phyloP scores from a whole-genome alignment of 2,113 vertebrate genomes.

The Periophthalmus modestus region DNA sequence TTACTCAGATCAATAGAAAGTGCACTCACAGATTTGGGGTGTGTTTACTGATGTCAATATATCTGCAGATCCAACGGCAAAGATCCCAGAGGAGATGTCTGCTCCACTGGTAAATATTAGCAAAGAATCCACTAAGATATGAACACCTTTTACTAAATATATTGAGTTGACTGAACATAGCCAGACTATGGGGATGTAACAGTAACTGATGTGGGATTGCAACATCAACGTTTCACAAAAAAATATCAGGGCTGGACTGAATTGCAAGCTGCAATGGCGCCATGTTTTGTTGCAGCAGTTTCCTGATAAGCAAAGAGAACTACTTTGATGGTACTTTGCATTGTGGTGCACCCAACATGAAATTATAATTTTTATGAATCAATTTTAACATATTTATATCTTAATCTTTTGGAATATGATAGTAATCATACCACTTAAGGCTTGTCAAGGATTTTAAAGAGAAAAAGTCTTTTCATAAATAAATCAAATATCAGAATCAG shows the following conservation, averaged over 20 bases:
- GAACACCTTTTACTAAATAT: neutral
- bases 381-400: no score
- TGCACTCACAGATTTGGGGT: neutral
- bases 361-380: no score
- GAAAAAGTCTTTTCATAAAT: no score
- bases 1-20: neutral
- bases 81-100: neutral
- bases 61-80: neutral
- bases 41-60: slow-evolving; percentile 1
- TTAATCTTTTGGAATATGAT: no score
- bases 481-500: no score
- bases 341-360: no score
- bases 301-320: no score
- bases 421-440: no score
- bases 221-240: neutral
- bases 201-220: neutral
- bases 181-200: neutral
- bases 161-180: neutral
- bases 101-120: slow-evolving; percentile 2
- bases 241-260: neutral
- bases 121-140: neutral
- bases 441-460: no score
- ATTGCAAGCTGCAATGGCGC: neutral
- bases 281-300: neutral
- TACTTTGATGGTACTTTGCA: no score